Evolutionary conservation across 1,140 invertebrate species (phyloP).

Genomic region (Drusus annulatus): DNA sequence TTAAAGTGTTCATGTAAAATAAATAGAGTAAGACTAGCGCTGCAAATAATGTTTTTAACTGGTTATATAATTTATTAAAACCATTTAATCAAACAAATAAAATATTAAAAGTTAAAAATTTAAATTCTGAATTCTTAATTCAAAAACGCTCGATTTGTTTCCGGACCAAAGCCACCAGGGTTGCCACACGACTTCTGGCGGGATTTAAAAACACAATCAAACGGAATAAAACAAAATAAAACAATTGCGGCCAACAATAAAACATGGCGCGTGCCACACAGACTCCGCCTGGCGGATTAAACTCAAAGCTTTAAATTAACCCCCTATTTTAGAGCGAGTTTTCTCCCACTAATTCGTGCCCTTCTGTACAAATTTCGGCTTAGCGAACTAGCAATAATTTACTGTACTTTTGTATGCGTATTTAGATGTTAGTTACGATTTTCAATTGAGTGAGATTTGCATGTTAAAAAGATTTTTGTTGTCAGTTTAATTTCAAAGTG

Average conservation of each 20-base stretch:
- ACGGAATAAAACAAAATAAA: not conserved
- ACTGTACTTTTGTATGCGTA: slow-evolving; percentile 22
- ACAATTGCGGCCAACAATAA: slow-evolving; percentile 36
- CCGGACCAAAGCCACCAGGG: not conserved
- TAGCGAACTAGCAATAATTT: slow-evolving; percentile 24
- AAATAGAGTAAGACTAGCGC: no score
- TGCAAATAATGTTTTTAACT: no score
- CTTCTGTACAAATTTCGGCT: slow-evolving; percentile 1
- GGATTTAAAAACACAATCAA: slow-evolving; percentile 5
- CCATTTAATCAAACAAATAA: no score
- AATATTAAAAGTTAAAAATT: no score
- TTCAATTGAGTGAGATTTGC: not conserved
- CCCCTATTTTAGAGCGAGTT: not conserved
- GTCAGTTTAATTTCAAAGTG: no score
- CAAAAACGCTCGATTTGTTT: no score
- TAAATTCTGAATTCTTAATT: no score
- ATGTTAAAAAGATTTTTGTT: no score
- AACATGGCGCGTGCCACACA: slow-evolving; percentile 4
- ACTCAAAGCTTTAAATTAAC: slow-evolving; percentile 24
- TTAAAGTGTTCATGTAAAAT: no score
- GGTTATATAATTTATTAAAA: no score
- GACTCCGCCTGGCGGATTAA: slow-evolving; percentile 29
- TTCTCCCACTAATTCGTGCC: slow-evolving; percentile 1
- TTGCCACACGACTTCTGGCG: slow-evolving; percentile 34
- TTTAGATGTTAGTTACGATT: slow-evolving; percentile 19